These are phyloP conservation scores for Orchesella flavescens DNA, from an alignment of 2,888 invertebrate genomes.

Conservation along the genomic window DNA sequence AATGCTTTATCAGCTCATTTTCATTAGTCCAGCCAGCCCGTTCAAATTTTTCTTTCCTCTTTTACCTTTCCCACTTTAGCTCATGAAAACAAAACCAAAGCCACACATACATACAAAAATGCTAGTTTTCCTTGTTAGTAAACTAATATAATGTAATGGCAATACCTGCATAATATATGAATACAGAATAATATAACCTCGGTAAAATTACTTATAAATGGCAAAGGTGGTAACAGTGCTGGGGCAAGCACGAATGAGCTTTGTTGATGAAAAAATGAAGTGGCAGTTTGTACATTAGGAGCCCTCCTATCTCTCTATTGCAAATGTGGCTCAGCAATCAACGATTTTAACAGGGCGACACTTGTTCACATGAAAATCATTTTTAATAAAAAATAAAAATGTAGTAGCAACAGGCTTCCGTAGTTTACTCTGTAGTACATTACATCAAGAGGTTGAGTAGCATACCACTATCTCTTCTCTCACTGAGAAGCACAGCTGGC, in stretches of 20 bases:
- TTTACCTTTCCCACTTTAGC: not conserved
- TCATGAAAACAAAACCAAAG: too few species aligned
- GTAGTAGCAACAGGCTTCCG: slow-evolving; percentile 44
- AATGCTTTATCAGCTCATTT: not conserved
- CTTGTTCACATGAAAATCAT: slow-evolving; percentile 31
- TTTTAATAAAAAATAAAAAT: slow-evolving; percentile 13
- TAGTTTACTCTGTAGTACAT: slow-evolving; percentile 26
- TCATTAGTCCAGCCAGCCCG: not conserved
- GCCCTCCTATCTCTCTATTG: too few species aligned
- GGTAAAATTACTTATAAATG: too few species aligned
- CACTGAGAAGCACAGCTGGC: not conserved
- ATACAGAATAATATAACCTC: too few species aligned
- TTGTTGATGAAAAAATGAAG: too few species aligned
- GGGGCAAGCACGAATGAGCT: too few species aligned
- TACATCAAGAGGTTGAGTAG: not conserved
- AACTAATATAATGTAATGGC: too few species aligned
- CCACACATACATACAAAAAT: too few species aligned
- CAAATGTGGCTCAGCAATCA: slow-evolving; percentile 22
- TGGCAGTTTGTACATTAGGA: too few species aligned
- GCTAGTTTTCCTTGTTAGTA: too few species aligned
- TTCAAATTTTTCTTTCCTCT: not conserved
- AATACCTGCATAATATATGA: too few species aligned
- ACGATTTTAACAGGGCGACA: slow-evolving; percentile 33
- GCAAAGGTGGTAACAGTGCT: too few species aligned
- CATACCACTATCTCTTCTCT: not conserved